phyloP scores from a whole-genome alignment of 2,888 invertebrate species.

The Mimumesa dahlbomi region DNA sequence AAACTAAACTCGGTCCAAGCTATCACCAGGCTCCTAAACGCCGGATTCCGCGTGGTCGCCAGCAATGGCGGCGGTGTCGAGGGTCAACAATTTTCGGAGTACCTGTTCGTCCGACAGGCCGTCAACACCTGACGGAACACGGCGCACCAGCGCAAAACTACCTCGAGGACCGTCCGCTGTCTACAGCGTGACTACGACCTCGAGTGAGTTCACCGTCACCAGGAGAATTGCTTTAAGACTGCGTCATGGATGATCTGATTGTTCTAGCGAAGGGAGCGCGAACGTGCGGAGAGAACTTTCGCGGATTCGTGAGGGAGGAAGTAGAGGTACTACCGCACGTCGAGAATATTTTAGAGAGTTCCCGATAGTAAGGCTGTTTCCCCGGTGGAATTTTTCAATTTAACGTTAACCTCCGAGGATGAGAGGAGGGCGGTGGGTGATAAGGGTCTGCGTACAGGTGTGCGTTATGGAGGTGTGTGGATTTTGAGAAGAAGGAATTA shows the following conservation, averaged over 20 bases:
- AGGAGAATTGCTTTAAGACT: slow-evolving; percentile 56
- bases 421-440: too few relatives aligned
- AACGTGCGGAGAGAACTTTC: background rate
- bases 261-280: slow-evolving; percentile 10
- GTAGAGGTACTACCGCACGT: too few relatives aligned
- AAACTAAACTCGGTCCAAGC: slow-evolving; percentile 95
- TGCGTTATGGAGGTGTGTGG: too few relatives aligned
- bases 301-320: background rate
- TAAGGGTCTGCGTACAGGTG: too few relatives aligned
- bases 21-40: slow-evolving; percentile 89
- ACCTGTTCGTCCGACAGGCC: slow-evolving; percentile 87
- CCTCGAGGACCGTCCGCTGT: slow-evolving; percentile 49
- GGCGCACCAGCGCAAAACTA: slow-evolving; percentile 56
- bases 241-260: slow-evolving; percentile 40
- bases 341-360: too few relatives aligned
- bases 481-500: too few relatives aligned
- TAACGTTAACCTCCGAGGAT: too few relatives aligned
- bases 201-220: slow-evolving; percentile 58
- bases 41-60: slow-evolving; percentile 89
- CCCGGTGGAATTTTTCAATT: too few relatives aligned
- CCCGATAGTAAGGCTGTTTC: too few relatives aligned
- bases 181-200: slow-evolving; percentile 55
- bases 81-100: slow-evolving; percentile 94
- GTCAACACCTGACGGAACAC: slow-evolving; percentile 74
- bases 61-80: slow-evolving; percentile 94